phyloP scores from a whole-genome alignment of 2,113 vertebrate genomes.

The Sterna hirundo region DNA sequence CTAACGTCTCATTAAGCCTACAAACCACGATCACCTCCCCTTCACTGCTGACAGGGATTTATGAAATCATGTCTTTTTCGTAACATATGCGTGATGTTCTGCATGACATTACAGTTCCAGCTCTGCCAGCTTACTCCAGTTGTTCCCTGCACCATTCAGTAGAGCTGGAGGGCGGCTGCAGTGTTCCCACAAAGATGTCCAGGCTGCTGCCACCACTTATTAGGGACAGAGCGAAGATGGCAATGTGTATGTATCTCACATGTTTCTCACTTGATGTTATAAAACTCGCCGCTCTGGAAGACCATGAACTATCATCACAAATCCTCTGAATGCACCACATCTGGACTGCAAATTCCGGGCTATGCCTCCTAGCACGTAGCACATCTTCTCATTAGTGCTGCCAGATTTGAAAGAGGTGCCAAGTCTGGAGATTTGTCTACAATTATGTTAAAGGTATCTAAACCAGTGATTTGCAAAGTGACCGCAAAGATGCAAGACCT shows the following conservation, averaged over 20 bases:
- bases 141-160: not conserved
- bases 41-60: slow-evolving; percentile 3
- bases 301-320: not conserved
- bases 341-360: not conserved
- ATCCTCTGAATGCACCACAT: not conserved
- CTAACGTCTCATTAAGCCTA: slow-evolving; percentile 12
- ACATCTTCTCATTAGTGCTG: not conserved
- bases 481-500: not conserved
- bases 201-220: not conserved
- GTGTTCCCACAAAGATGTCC: not conserved
- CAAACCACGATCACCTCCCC: slow-evolving; percentile 17
- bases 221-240: not conserved
- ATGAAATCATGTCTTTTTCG: slow-evolving; percentile 11
- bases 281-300: not conserved
- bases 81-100: not conserved
- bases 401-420: not conserved
- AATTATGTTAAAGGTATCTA: not conserved
- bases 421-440: not conserved
- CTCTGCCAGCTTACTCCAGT: not conserved
- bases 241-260: not conserved
- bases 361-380: not conserved
- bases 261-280: not conserved
- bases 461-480: not conserved
- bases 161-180: not conserved
- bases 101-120: not conserved